Base-by-base conservation (phyloP, 2,113 vertebrate species). In the Rhabdornis inornatus region DNA sequence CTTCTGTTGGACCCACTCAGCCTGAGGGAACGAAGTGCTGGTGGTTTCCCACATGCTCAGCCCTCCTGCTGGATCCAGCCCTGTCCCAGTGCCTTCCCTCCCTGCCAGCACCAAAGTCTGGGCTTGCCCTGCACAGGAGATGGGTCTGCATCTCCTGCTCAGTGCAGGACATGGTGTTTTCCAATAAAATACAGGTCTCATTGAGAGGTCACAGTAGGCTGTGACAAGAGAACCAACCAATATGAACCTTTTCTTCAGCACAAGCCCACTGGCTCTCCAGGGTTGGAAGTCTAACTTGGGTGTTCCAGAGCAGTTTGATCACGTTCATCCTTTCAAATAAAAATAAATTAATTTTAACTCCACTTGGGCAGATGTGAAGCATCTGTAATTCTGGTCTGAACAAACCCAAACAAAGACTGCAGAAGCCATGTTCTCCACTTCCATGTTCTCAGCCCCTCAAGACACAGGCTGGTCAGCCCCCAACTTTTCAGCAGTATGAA, bases 131-230 rank as follows among this genome's bases (percentile, higher is more conserved):
- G 7, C n/a, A 28, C 23, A 28, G 42, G 9, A 14, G 4, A 47
- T 0, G 1, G 49, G 8, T 25, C 53, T 83, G 33, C 17, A 25
- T 28, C n/a, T 61, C 47, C 21, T 15, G 35, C 27, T 22, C 17
- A 37, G 52, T 75, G 31, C 0, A 0, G 44, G 57, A 49, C 17
- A 12, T 0, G 11, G 9, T 31, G n/a, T 11, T 74, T 71, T 44
- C 17, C 20, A 25, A 28, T 3, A 11, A 23, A 50, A 50, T 18
- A 23, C 23, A 3, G 6, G 13, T 35, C 31, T 70, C 59, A 24
- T 3, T 5, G 7, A 9, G 6, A 85, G 35, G 7, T 60, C 52
- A n/a, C 45, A 45, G n/a, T 2, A n/a, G 16, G 39, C n/a, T 22
- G 24, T 6, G 3, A 42, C 15, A 47, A 11, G 31, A 86, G 45